A percentile compares a stretch with the other conserved stretches of the same genome.
phyloP scores from a whole-genome alignment of 2,888 invertebrate species.

The Chrysolina haemoptera region DNA sequence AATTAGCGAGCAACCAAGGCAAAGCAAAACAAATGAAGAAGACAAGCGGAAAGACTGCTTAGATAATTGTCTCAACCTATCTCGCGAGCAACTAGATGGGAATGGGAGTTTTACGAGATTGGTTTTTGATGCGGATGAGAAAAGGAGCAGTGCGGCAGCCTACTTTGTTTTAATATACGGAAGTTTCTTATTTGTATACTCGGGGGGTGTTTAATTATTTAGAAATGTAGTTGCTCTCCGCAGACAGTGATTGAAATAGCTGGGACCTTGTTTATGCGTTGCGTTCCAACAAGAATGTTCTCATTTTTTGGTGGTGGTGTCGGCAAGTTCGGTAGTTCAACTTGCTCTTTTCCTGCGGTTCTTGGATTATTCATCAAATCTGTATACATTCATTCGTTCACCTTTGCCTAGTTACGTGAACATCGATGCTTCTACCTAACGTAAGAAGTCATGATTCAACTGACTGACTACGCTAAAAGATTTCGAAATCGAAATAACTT shows the following conservation, averaged over 20 bases:
- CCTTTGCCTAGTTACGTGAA: too few species aligned
- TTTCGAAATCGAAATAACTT: too few species aligned
- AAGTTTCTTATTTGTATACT: constrained; percentile 22
- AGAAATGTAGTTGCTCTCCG: constrained; percentile 16
- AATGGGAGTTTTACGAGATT: constrained; percentile 32
- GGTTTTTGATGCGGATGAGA: constrained; percentile 30
- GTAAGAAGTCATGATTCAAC: too few species aligned
- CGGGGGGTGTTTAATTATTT: constrained; percentile 29
- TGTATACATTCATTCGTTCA: too few species aligned
- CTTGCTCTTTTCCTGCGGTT: too few species aligned
- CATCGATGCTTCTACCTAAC: too few species aligned
- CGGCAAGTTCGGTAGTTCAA: not conserved
- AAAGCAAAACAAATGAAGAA: constrained; percentile 45
- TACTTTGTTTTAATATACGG: constrained; percentile 33
- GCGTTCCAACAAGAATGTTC: not conserved
- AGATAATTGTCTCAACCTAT: constrained; percentile 44
- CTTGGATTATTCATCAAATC: too few species aligned
- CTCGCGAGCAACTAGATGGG: constrained; percentile 23
- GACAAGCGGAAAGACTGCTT: constrained; percentile 41
- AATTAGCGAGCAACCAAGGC: constrained; percentile 45
- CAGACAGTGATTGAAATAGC: constrained; percentile 22
- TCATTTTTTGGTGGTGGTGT: not conserved
- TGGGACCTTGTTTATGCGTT: constrained; percentile 16
- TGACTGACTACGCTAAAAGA: too few species aligned
- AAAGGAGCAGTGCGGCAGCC: constrained; percentile 13